Evolutionary conservation across 2,888 invertebrate genomes (phyloP), one percentile per base, ranked within the genome.

Genomic region (Acanthopleura granulata): DNA sequence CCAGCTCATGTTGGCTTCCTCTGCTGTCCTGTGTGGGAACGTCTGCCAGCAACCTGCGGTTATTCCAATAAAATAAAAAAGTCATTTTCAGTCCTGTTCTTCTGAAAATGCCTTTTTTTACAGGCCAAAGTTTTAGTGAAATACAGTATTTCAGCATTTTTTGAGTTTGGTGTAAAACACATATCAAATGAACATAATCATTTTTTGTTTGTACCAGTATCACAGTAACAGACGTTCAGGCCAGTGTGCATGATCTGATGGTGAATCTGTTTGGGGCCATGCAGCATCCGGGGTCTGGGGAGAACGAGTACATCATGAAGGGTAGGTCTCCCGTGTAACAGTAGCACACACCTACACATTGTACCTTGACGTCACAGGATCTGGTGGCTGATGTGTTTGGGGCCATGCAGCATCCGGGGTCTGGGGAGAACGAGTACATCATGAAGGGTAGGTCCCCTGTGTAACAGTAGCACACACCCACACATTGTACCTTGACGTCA

Each of bases 241-340:
- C 82, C 0, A 79, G 80, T 75, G 84, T 84, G 11, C 92, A 92
- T 49, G 92, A 93, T 74, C 91, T 98, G 72, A 92, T 99, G 16
- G 92, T 92, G 11, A 94, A 94, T 74, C 92, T 99, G 49, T 96
- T 98, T 90, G 92, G 91, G 0, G 93, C 94, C 25, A 92, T 99
- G 74, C 93, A 94, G 12, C 82, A 85, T 50, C 93, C 93, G 0
- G 94, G 94, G 4, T 95, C 96, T 0, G 93, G 94, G 81, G 98
- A 99, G 91, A 99, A 99, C 90, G 98, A 99, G 91, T 99, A 99
- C 89, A 94, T 96, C 12, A 99, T 99, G 97, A 98, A 97, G 93
- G 94, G 95, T 94, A 88, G 85, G 66, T 51, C 22, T 61, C 40
- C 3, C 40, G 9, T 27, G 22, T n/a, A 50, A n/a, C 61, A 61